phyloP scores from a whole-genome alignment of 92 coral and sea anemone genomes.

The Bergia puertoricense region DNA sequence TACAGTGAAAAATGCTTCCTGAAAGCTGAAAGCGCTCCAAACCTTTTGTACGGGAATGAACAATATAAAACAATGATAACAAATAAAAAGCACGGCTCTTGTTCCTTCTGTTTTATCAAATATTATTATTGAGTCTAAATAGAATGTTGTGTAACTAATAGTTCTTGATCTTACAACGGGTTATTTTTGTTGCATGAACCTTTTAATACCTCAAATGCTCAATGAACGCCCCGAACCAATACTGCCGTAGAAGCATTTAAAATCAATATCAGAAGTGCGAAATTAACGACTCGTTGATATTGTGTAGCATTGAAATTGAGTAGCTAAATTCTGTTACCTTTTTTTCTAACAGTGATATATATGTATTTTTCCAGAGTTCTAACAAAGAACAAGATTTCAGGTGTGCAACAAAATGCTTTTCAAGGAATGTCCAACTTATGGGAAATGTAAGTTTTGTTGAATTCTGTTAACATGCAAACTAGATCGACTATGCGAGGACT shows the following conservation, averaged over 20 bases:
- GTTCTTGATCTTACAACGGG: neutral
- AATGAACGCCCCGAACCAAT: neutral
- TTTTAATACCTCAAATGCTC: too few species aligned
- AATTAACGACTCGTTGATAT: neutral
- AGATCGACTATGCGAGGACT: neutral
- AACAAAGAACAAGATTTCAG: constrained; percentile 36
- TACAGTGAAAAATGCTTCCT: constrained; percentile 31
- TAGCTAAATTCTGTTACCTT: neutral
- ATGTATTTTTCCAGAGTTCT: constrained; percentile 28
- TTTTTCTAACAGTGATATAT: neutral
- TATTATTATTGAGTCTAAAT: neutral
- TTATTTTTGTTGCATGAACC: neutral
- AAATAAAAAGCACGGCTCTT: neutral
- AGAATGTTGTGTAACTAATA: neutral
- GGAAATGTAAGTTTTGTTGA: constrained; percentile 56
- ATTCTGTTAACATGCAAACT: neutral
- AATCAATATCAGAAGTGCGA: constrained; percentile 1
- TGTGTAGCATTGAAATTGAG: neutral
- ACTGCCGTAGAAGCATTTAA: neutral
- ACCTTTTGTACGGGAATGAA: constrained; percentile 24
- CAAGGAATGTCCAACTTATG: constrained; percentile 51
- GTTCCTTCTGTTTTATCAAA: neutral
- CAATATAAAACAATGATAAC: constrained; percentile 16
- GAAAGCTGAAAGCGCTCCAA: neutral
- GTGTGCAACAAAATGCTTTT: constrained; percentile 57